Conservation (phyloP, 2,888 invertebrate species). For the Drosophila fungiperda region DNA sequence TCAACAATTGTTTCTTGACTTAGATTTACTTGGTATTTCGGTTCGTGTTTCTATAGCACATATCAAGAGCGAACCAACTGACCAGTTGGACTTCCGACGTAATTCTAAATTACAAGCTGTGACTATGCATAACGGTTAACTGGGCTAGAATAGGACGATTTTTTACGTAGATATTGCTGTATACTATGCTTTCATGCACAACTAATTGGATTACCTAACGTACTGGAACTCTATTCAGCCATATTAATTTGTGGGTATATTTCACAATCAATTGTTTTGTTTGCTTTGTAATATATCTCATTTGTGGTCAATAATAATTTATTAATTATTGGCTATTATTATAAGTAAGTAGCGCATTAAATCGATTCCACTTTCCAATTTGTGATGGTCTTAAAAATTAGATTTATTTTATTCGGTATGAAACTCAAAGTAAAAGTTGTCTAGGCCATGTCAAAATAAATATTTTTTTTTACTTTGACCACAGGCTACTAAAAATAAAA, state of each 20-base stretch:
- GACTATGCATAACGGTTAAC: not conserved
- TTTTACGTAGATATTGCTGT: not conserved
- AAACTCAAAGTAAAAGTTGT: not conserved
- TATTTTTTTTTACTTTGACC: not conserved
- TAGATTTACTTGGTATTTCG: constrained; percentile 41
- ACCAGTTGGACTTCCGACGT: not conserved
- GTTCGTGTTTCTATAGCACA: constrained; percentile 9
- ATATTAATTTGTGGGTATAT: not conserved
- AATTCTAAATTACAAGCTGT: constrained; percentile 34
- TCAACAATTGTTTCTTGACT: constrained; percentile 39
- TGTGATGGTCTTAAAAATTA: not conserved
- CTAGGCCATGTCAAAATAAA: not conserved
- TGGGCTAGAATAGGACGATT: not conserved
- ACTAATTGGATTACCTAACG: constrained; percentile 3
- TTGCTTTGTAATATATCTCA: not conserved
- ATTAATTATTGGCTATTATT: not conserved
- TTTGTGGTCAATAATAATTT: not conserved
- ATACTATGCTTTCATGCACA: not conserved
- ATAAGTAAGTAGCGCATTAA: not conserved
- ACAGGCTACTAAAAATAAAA: no score
- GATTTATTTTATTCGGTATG: not conserved
- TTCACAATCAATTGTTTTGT: not conserved
- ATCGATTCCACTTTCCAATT: not conserved
- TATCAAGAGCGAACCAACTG: constrained; percentile 36
- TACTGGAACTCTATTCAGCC: not conserved